Evolutionary conservation across 2,888 invertebrate species (phyloP), one percentile per base, ranked within the genome.

Genomic region (Limnephilus rhombicus): DNA sequence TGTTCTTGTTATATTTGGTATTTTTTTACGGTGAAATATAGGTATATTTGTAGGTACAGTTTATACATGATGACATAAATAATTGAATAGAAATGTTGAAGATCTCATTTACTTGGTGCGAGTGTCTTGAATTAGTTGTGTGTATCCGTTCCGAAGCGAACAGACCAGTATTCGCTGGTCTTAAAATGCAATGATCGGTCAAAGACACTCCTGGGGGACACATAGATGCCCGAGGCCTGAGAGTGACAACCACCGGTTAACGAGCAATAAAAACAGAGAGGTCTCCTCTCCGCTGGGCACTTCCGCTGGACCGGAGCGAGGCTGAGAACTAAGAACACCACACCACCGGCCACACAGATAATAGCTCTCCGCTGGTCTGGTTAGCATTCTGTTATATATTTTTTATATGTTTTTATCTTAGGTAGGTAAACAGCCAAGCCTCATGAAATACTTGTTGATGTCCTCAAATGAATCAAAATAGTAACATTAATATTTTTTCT

Each of bases 241-340:
- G 68, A 68, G 24, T n/a, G 68, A 68, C 68, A 68, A 24, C 68
- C 68, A 68, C 68, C 68, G 68, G 68, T 68, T 68, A 68, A 9
- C 68, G n/a, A 68, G 68, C 68, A 68, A 68, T 68, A 68, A 68
- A 68, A 68, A 68, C 68, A n/a, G 68, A 68, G 68, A 68, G 68
- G 24, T n/a, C 24, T 68, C 24, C 24, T 82, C 83, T 83, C 24
- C 45, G 45, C 45, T 29, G 90, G 45, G 82, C 29, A 90, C 90
- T 90, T 90, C 90, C 90, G 90, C 41, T 90, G 83, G 90, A n/a
- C 83, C 81, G 81, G 81, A 80, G 81, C 37, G 68, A n/a, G 24
- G 68, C 24, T 68, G 68, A n/a, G 68, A 68, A 68, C 68, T 53
- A 5, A 15, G 53, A 53, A 18, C 53, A 15, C 24, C 68, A 68